Evolutionary conservation across 2,797 vertebrate genomes (phyloP).

Genomic region (Ammospiza maritima): DNA sequence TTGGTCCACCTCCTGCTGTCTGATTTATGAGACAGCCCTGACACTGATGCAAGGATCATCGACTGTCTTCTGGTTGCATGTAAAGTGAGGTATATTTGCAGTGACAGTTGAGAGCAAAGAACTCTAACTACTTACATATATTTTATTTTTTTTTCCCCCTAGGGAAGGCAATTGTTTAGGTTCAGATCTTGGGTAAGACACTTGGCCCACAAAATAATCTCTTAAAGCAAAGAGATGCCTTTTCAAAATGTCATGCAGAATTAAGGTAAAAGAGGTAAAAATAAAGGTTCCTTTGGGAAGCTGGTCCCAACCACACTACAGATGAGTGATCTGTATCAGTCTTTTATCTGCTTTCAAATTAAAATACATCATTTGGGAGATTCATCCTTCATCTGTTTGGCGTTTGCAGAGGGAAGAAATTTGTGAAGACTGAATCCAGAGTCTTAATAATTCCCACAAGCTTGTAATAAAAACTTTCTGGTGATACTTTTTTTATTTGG

Average conservation of each 20-base stretch:
- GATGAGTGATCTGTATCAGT: neutral
- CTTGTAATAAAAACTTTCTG: neutral
- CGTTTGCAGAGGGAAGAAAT: neutral
- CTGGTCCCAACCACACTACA: neutral
- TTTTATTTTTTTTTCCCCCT: neutral
- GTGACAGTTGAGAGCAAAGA: neutral
- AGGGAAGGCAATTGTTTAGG: neutral
- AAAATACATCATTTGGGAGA: neutral
- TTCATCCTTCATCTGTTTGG: neutral
- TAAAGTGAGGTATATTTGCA: neutral
- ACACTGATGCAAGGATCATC: neutral
- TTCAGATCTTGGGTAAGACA: neutral
- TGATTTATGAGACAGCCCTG: constrained; percentile 27
- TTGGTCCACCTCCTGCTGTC: constrained; percentile 13
- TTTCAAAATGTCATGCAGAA: neutral
- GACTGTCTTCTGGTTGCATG: neutral
- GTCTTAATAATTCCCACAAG: neutral
- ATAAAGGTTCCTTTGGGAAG: neutral
- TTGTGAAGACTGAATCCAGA: neutral
- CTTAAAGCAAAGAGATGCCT: neutral
- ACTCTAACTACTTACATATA: neutral
- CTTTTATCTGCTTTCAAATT: neutral
- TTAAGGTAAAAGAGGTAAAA: neutral
- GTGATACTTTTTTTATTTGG: neutral
- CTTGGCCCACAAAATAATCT: neutral